Percentiles rank a stretch among this genome's conserved stretches.
phyloP scores from a whole-genome alignment of 2,113 vertebrate genomes.

The Rhea americana region DNA sequence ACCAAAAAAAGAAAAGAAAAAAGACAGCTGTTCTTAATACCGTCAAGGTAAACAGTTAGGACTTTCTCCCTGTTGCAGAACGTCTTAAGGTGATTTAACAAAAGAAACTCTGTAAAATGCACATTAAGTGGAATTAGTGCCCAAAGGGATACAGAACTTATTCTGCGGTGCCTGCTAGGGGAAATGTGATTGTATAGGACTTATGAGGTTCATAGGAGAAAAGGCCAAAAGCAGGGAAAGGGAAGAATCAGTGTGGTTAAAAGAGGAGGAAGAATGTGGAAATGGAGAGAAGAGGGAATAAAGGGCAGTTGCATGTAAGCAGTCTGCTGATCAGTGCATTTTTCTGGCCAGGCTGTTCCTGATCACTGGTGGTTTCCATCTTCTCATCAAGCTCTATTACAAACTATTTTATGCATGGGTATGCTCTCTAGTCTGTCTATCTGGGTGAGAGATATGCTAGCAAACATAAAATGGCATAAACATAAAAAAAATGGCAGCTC shows the following conservation, averaged over 20 bases:
- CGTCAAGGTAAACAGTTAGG: rapidly evolving
- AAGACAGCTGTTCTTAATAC: rapidly evolving
- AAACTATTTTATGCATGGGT: background rate
- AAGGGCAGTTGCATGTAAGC: background rate
- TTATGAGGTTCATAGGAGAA: background rate
- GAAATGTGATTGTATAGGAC: background rate
- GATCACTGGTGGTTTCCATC: background rate
- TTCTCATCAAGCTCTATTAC: background rate
- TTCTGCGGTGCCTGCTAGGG: rapidly evolving
- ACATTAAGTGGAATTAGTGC: rapidly evolving
- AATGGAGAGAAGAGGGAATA: rapidly evolving
- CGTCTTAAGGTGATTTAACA: rapidly evolving
- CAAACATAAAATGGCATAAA: too few species aligned
- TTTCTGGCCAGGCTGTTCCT: background rate
- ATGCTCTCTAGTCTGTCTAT: too few species aligned
- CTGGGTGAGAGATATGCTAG: rapidly evolving
- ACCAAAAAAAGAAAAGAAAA: rapidly evolving
- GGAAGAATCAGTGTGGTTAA: background rate
- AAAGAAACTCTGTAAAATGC: rapidly evolving
- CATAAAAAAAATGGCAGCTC: background rate
- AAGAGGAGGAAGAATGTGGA: background rate
- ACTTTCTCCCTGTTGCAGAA: too few species aligned
- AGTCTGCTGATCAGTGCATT: rapidly evolving
- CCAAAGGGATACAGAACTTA: background rate
- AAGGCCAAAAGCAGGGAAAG: too few species aligned